phyloP scores from a whole-genome alignment of 2,797 vertebrate genomes.

The Lepilemur septentrionalis region DNA sequence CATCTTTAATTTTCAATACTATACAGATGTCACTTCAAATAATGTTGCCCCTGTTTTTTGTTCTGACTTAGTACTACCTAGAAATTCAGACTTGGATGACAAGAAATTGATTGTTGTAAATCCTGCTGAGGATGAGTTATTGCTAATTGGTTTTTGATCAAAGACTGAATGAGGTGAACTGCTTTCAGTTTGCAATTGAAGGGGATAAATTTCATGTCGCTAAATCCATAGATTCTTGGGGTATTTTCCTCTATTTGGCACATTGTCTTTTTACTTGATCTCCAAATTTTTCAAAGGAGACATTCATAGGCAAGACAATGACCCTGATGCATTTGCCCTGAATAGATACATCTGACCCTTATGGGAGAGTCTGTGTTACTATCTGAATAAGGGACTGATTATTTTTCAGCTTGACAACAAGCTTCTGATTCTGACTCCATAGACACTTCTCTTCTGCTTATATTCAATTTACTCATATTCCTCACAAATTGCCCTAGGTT shows the following conservation, averaged over 20 bases:
- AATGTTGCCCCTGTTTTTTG: neutral
- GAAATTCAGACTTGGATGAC: neutral
- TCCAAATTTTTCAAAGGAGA: neutral
- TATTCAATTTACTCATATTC: neutral
- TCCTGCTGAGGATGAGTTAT: constrained; percentile 36
- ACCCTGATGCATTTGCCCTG: neutral
- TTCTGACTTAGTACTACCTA: constrained; percentile 9
- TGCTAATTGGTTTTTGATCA: constrained; percentile 50
- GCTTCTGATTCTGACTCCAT: neutral
- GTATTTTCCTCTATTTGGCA: neutral
- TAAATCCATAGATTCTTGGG: constrained; percentile 30
- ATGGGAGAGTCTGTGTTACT: neutral
- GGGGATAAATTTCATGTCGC: constrained; percentile 4
- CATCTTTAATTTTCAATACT: constrained; percentile 10
- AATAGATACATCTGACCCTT: neutral
- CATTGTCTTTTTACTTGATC: neutral
- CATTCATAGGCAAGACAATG: neutral
- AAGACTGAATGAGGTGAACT: neutral
- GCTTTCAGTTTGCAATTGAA: constrained; percentile 37
- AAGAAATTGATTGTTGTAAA: constrained; percentile 27
- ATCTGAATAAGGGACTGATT: neutral
- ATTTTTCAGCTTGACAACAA: neutral
- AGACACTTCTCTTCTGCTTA: neutral
- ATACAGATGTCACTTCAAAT: neutral
- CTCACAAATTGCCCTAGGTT: neutral